Percentiles rank a stretch among this genome's conserved stretches.
Evolutionary conservation across 1,140 invertebrate genomes (phyloP).

Genomic region (Drosophila cardini): DNA sequence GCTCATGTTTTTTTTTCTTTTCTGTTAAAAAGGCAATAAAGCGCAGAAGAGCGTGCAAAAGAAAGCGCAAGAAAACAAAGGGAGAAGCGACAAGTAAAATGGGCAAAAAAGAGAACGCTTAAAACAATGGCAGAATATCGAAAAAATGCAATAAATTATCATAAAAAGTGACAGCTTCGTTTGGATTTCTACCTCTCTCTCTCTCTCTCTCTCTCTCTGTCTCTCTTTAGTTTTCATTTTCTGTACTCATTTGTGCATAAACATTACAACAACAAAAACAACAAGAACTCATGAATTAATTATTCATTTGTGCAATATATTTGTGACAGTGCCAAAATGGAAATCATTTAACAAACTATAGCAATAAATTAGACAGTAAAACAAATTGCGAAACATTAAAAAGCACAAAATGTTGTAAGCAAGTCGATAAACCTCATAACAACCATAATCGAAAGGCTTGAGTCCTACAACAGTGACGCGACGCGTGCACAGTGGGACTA

Average conservation of each 20-base stretch:
- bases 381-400: constrained; percentile 31
- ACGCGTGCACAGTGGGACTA: constrained; percentile 58
- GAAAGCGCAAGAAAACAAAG: constrained; percentile 67
- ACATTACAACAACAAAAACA: constrained; percentile 18
- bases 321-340: constrained; percentile 69
- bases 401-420: constrained; percentile 73
- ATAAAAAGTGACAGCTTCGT: constrained; percentile 41
- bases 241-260: background rate
- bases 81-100: constrained; percentile 22
- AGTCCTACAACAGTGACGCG: constrained; percentile 30
- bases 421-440: constrained; percentile 1
- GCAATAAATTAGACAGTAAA: constrained; percentile 20
- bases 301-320: constrained; percentile 28
- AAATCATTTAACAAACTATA: constrained; percentile 63
- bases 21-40: constrained; percentile 40
- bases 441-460: constrained; percentile 14
- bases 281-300: constrained; percentile 12
- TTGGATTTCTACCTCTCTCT: background rate
- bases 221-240: constrained; percentile 8
- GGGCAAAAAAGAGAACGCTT: constrained; percentile 32
- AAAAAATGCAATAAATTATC: constrained; percentile 78
- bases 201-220: too few relatives aligned
- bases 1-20: background rate
- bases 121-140: constrained; percentile 51
- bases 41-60: constrained; percentile 50